Percentiles rank a stretch among this genome's conserved stretches.
These are phyloP conservation scores for Pseudotriccus pelzelni DNA, from an alignment of 2,797 vertebrate genomes.

Conservation along the genomic window DNA sequence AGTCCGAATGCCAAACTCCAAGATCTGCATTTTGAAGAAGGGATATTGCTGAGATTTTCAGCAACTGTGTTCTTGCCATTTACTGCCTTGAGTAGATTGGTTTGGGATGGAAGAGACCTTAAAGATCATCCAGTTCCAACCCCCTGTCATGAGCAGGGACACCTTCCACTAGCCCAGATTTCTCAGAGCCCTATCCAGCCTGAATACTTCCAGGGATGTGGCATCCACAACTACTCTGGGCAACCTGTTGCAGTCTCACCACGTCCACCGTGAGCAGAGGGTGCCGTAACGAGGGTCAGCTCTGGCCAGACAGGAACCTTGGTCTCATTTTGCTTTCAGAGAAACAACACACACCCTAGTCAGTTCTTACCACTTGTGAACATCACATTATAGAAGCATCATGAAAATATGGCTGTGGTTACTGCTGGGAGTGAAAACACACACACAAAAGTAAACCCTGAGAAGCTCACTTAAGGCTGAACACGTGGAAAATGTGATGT, in stretches of 20 bases:
- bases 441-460: not conserved
- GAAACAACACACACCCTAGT: rapidly evolving
- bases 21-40: not conserved
- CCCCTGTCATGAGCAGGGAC: not conserved
- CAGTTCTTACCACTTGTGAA: not conserved
- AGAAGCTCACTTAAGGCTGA: not conserved
- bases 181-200: not conserved
- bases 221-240: not conserved
- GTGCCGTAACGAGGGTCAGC: not conserved
- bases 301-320: not conserved
- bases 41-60: not conserved
- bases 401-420: not conserved
- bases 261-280: not conserved
- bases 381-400: not conserved
- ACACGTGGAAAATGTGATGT: not conserved
- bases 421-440: not conserved
- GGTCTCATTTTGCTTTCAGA: not conserved
- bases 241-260: not conserved
- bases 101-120: not conserved
- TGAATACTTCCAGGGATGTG: not conserved
- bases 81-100: not conserved
- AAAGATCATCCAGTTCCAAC: not conserved
- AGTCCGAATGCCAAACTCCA: not conserved
- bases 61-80: not conserved
- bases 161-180: not conserved